Evolutionary conservation across 2,888 invertebrate genomes (phyloP), one percentile per base, ranked within the genome.

Genomic region (Helleia helle): DNA sequence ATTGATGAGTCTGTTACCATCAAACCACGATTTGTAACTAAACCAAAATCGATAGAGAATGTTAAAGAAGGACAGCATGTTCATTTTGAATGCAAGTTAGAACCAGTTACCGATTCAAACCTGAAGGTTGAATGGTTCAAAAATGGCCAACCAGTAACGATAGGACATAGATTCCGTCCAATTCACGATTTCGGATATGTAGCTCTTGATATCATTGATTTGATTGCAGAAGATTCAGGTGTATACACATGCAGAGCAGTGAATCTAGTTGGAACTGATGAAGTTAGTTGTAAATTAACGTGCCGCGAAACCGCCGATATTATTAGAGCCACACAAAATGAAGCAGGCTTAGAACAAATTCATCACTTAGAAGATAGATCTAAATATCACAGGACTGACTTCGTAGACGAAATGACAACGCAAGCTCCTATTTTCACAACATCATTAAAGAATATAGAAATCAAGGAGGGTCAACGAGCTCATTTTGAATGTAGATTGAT

Each of bases 121-220:
- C 87, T 99, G 55, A 95, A 94, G 73, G 96, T 99, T 2, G 97
- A 97, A 77, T 99, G 98, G 98, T 96, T 89, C 65, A 96, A 95
- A 67, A 95, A 99, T 72, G 97, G 96, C 29, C 91, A 93, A 55
- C 96, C 97, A 15, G 91, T 99, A 39, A 96, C 94, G 11, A 91
- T 96, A 65, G 97, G 97, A 36, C 96, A 97, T 67, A 90, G 97
- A 60, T 98, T 97, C 87, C 90, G 96, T 57, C 97, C 97, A 43
- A 96, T 97, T 66, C 97, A 97, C 69, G 99, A 99, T 74, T 99
- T 99, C 75, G 99, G 99, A 27, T 99, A 97, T 67, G 99, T 99
- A 13, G 97, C 98, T 9, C 87, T 99, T 48, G 99, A 99, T 64
- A 95, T 99, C 49, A 91, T 97, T 51, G 97, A 97, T 67, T 86